Conservation (phyloP, 2,113 vertebrate species). For the Machaerirhynchus nigripectus region DNA sequence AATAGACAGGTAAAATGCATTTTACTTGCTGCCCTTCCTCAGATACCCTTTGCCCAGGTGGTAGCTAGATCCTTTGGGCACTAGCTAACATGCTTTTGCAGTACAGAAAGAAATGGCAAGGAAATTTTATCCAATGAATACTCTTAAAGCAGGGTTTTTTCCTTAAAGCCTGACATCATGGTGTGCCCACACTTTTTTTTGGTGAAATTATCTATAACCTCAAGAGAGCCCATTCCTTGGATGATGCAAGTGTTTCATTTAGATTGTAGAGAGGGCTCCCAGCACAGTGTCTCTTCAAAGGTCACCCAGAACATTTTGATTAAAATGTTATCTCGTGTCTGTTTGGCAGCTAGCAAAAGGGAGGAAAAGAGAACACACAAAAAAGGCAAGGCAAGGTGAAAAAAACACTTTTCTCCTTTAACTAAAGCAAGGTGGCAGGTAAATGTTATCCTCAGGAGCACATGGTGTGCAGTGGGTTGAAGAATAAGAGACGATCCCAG, state of each 20-base stretch:
- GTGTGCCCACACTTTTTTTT: background rate
- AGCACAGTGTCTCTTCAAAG: background rate
- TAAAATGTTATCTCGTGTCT: background rate
- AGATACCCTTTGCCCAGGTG: background rate
- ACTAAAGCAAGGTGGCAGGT: background rate
- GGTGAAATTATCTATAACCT: background rate
- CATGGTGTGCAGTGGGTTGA: background rate
- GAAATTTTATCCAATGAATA: background rate
- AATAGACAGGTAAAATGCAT: background rate
- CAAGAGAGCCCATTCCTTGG: background rate
- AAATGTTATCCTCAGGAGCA: background rate
- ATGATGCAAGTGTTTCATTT: background rate
- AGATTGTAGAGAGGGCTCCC: background rate
- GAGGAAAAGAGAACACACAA: background rate
- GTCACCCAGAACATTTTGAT: background rate
- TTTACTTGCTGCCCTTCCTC: background rate
- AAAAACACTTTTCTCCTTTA: background rate
- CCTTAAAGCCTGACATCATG: background rate
- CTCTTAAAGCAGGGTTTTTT: background rate
- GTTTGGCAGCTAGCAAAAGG: background rate
- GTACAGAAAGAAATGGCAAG: background rate
- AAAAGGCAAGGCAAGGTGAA: background rate
- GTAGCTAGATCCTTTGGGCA: background rate
- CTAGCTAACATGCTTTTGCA: background rate
- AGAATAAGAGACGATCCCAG: background rate